Conservation (phyloP, 2,888 invertebrate genomes). For the Epistrophella euchroma region DNA sequence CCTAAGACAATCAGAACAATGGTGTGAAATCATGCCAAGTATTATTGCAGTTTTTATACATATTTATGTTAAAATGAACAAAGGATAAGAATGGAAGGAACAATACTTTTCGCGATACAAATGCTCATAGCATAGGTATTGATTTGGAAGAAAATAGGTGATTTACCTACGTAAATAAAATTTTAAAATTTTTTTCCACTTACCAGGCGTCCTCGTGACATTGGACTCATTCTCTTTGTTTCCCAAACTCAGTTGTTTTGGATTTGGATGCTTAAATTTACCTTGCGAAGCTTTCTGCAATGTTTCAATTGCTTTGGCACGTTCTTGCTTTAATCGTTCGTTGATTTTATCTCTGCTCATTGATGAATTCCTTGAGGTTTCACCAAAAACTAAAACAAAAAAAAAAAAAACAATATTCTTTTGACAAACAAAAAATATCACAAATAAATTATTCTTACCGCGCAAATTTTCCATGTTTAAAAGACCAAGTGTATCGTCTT, state of each 20-base stretch:
- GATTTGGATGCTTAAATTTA: conserved; percentile 69
- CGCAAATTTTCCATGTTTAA: conserved; percentile 80
- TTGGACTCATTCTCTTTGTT: conserved; percentile 67
- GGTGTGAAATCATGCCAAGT: no score
- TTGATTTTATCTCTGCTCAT: conserved; percentile 59
- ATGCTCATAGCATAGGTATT: no score
- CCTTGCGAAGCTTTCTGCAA: conserved; percentile 78
- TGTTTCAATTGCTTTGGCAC: conserved; percentile 79
- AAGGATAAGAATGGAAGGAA: background rate
- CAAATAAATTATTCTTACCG: conserved; percentile 73
- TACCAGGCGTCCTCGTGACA: conserved; percentile 57
- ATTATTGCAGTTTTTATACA: no score
- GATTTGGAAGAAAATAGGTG: no score
- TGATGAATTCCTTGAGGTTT: conserved; percentile 77
- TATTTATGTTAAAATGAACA: no score
- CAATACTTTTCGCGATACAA: no score
- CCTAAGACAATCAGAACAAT: no score
- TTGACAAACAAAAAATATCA: background rate
- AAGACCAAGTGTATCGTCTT: conserved; percentile 68
- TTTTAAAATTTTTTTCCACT: background rate
- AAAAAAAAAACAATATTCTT: background rate
- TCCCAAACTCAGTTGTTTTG: conserved; percentile 26
- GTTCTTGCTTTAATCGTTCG: conserved; percentile 77
- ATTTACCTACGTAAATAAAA: no score
- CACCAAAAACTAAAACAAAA: conserved; percentile 80